Evolutionary conservation across 1,140 invertebrate genomes (phyloP).

Genomic region (Anthonomus grandis): DNA sequence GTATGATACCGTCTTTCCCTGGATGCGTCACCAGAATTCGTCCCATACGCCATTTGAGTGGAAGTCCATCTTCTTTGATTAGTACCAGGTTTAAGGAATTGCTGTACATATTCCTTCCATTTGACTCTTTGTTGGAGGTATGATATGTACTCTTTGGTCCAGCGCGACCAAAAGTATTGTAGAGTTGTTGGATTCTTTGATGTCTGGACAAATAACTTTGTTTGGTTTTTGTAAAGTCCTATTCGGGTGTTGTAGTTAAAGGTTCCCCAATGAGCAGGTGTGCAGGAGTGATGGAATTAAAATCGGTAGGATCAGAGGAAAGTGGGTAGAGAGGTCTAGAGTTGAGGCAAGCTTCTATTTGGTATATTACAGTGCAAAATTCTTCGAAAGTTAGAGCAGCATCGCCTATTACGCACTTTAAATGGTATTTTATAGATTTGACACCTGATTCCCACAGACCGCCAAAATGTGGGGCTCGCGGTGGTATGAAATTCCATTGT

Average conservation of each 20-base stretch:
- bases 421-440: constrained; percentile 37
- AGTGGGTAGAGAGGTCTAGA: constrained; percentile 39
- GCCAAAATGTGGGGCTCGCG: constrained; percentile 10
- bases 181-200: constrained; percentile 32
- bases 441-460: constrained; percentile 29
- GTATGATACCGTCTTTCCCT: constrained; percentile 39
- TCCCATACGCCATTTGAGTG: constrained; percentile 37
- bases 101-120: constrained; percentile 26
- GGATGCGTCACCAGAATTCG: constrained; percentile 23
- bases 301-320: constrained; percentile 18
- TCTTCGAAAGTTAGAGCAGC: constrained; percentile 40
- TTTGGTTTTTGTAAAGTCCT: not conserved
- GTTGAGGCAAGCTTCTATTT: constrained; percentile 39
- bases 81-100: constrained; percentile 38
- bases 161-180: constrained; percentile 39
- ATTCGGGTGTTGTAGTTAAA: constrained; percentile 29
- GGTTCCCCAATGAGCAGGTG: constrained; percentile 46
- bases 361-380: constrained; percentile 27
- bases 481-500: constrained; percentile 20
- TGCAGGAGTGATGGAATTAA: constrained; percentile 37
- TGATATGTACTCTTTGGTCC: constrained; percentile 34
- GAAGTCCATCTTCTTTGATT: constrained; percentile 32
- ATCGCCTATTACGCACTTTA: constrained; percentile 33
- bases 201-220: constrained; percentile 29
- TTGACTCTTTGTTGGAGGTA: constrained; percentile 28